Percentiles rank a stretch among this genome's conserved stretches.
Conservation (phyloP, 2,797 vertebrate genomes). For the Pteronotus mesoamericanus region DNA sequence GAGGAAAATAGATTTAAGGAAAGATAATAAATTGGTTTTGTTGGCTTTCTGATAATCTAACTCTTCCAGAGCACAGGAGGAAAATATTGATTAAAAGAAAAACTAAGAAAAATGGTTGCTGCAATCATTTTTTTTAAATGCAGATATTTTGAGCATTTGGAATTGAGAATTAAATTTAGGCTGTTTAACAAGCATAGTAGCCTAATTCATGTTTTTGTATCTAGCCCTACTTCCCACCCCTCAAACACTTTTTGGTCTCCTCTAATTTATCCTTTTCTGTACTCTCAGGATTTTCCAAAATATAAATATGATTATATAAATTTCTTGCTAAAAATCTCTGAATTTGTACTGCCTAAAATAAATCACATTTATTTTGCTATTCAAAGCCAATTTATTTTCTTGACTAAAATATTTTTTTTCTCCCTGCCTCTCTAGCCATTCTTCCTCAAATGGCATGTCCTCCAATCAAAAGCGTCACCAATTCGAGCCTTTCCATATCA, state of each 20-base stretch:
- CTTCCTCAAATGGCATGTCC: not conserved
- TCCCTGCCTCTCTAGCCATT: not conserved
- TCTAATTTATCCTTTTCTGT: not conserved
- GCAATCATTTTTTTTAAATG: not conserved
- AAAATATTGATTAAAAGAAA: not conserved
- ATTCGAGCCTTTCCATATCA: not conserved
- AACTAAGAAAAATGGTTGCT: not conserved
- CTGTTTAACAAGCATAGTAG: not conserved
- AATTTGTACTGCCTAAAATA: not conserved
- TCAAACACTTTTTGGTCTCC: not conserved
- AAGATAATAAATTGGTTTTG: not conserved
- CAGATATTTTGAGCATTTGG: not conserved
- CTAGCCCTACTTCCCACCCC: not conserved
- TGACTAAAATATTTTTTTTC: not conserved
- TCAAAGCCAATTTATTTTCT: not conserved
- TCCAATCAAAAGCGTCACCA: not conserved
- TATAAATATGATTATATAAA: not conserved
- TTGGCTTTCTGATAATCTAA: not conserved
- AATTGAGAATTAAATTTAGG: not conserved
- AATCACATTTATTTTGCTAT: not conserved
- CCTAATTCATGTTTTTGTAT: not conserved
- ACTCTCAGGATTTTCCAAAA: not conserved
- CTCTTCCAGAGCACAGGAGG: not conserved
- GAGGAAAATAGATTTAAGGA: not conserved
- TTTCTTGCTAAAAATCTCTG: not conserved